Evolutionary conservation across 2,888 invertebrate genomes (phyloP).

Genomic region (Physocephala rufipes): DNA sequence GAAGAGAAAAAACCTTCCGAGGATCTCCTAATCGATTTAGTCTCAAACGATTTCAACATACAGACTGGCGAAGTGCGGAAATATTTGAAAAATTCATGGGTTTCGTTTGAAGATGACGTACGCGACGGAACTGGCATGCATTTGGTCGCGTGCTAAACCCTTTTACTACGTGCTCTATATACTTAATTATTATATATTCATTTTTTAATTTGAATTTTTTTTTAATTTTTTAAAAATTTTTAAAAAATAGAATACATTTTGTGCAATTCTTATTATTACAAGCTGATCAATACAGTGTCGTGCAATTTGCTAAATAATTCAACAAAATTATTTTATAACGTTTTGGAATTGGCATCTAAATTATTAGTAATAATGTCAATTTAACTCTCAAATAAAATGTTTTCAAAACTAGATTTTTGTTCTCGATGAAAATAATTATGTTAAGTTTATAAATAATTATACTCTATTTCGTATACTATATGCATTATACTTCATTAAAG

Average conservation of each 20-base stretch:
- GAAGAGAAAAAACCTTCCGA: conserved; percentile 39
- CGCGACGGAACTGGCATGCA: conserved; percentile 42
- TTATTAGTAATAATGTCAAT: not conserved
- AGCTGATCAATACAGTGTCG: too few relatives aligned
- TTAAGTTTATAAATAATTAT: not conserved
- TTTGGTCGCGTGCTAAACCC: conserved; percentile 44
- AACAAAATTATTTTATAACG: not conserved
- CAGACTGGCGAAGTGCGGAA: conserved; percentile 48
- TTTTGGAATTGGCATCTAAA: not conserved
- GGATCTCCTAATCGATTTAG: conserved; percentile 53
- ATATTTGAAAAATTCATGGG: conserved; percentile 56
- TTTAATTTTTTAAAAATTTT: not conserved
- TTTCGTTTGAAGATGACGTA: conserved; percentile 55
- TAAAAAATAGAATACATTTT: conserved; percentile 2
- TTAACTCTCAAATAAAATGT: too few relatives aligned
- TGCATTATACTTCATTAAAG: too few relatives aligned
- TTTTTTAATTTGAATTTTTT: not conserved
- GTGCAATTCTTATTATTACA: conserved; percentile 4
- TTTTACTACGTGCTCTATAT: conserved; percentile 10
- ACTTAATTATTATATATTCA: conserved; percentile 28
- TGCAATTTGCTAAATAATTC: too few relatives aligned
- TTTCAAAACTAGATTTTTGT: too few relatives aligned
- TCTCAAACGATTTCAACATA: conserved; percentile 41
- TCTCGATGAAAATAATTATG: too few relatives aligned
- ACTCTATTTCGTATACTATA: too few relatives aligned